Evolutionary conservation across 2,888 invertebrate species (phyloP).

Genomic region (Synergus umbraculus): DNA sequence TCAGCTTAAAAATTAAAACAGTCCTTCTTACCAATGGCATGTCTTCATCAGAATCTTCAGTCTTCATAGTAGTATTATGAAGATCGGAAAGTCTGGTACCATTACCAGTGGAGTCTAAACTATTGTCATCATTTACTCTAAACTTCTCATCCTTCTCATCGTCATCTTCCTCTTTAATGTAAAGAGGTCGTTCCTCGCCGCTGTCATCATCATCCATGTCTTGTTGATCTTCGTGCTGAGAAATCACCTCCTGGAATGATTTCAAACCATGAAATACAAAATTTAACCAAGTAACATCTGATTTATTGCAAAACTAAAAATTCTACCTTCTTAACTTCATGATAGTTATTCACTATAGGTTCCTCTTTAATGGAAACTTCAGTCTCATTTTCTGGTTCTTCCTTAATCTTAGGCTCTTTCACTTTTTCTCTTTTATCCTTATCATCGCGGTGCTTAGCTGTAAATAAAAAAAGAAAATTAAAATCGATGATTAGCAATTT

Average conservation of each 20-base stretch:
- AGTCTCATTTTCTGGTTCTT: constrained; percentile 51
- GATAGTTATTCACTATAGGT: constrained; percentile 59
- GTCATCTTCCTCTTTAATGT: constrained; percentile 77
- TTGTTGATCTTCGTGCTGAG: constrained; percentile 44
- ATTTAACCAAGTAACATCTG: background rate
- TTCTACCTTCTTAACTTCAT: constrained; percentile 57
- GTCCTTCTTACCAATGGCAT: constrained; percentile 82
- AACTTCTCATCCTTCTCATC: constrained; percentile 64
- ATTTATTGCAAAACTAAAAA: background rate
- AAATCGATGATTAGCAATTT: constrained; percentile 25
- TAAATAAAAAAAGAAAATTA: constrained; percentile 43
- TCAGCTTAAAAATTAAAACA: background rate
- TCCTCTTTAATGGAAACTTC: constrained; percentile 73
- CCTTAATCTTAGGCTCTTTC: constrained; percentile 69
- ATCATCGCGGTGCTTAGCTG: constrained; percentile 77
- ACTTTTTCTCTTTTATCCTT: constrained; percentile 80
- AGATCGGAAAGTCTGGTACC: constrained; percentile 73
- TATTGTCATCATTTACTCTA: constrained; percentile 57
- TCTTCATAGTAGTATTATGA: constrained; percentile 75
- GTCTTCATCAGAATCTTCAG: constrained; percentile 84
- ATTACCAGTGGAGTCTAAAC: constrained; percentile 70
- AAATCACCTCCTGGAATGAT: constrained; percentile 48
- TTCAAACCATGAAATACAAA: background rate
- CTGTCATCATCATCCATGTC: constrained; percentile 70
- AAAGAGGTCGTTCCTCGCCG: constrained; percentile 80